Base-by-base conservation (phyloP, 2,888 invertebrate species). In the Platerodrilus igneus region DNA sequence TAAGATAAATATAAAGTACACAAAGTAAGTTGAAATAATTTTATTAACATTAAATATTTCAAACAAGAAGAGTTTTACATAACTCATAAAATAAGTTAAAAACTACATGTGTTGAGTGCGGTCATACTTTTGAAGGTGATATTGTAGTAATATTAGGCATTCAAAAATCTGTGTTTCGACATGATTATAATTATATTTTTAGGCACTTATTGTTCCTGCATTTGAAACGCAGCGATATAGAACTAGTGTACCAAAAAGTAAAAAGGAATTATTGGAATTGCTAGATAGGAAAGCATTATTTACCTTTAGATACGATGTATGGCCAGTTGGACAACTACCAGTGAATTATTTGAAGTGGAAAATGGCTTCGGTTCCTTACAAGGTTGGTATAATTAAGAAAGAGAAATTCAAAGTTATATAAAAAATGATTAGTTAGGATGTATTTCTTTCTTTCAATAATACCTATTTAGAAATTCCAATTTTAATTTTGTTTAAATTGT, bases 151-250 rank as follows among this genome's bases (percentile, higher is more conserved):
- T 2, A n/a, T n/a, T n/a, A n/a, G n/a, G n/a, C n/a, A n/a, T 27
- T 29, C 1, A 8, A 27, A 5, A 14, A 8, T 3, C 26, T 4
- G 3, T 5, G 2, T 27, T 11, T 25, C 9, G 17, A 9, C 10
- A 1, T n/a, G n/a, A n/a, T n/a, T n/a, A n/a, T 26, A n/a, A 16
- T 23, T 29, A 34, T 22, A 9, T 17, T 55, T 58, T 37, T 40
- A 69, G 68, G 86, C 88, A 33, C 70, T 93, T 31, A 81, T 93
- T 22, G 81, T 93, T 5, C 86, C 93, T 9, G 93, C 93, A 10
- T 93, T 94, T 65, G 93, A 93, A 66, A 87, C 89, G 1, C 86
- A 88, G 58, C 77, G 88, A 21, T 91, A 92, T 67, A 77, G 87
- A 48, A 83, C 79, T 19, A 76, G 74, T 5, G 83, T 88, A 56